Evolutionary conservation across 2,113 vertebrate species (phyloP).

Genomic region (Neogobius melanostomus): DNA sequence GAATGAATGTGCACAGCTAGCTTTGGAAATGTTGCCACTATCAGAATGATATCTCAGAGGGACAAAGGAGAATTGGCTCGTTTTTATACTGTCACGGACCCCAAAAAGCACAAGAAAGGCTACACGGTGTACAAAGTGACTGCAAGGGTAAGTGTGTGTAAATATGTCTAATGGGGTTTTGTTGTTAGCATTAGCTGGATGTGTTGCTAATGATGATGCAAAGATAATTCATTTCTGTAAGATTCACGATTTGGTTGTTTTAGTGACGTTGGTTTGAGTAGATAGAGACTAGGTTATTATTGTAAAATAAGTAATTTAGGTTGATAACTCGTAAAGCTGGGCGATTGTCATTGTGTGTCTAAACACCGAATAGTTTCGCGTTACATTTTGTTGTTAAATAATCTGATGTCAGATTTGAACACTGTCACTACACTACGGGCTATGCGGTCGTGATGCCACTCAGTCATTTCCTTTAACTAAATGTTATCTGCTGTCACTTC

Average conservation of each 20-base stretch:
- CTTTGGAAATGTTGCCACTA: conserved; percentile 67
- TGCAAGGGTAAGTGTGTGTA: conserved; percentile 84
- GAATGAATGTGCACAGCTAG: conserved; percentile 59
- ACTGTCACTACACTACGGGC: neutral
- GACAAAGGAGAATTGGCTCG: conserved; percentile 89
- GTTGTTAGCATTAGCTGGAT: conserved; percentile 39
- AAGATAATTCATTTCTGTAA: conserved; percentile 4
- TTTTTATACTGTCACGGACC: conserved; percentile 96
- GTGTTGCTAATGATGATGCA: conserved; percentile 30
- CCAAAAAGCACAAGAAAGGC: conserved; percentile 87
- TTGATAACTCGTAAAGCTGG: neutral
- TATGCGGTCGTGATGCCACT: neutral
- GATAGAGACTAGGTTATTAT: neutral
- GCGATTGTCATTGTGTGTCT: neutral
- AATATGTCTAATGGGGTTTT: neutral
- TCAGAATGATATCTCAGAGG: conserved; percentile 89
- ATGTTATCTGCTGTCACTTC: neutral
- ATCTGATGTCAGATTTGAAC: neutral
- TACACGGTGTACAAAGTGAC: conserved; percentile 97
- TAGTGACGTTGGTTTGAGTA: neutral
- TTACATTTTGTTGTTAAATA: neutral
- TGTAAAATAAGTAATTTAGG: neutral
- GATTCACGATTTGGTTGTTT: neutral
- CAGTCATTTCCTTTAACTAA: neutral
- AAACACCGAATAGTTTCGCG: neutral